Conservation (phyloP, 2,888 invertebrate genomes). For the Perizoma flavofasciatum region DNA sequence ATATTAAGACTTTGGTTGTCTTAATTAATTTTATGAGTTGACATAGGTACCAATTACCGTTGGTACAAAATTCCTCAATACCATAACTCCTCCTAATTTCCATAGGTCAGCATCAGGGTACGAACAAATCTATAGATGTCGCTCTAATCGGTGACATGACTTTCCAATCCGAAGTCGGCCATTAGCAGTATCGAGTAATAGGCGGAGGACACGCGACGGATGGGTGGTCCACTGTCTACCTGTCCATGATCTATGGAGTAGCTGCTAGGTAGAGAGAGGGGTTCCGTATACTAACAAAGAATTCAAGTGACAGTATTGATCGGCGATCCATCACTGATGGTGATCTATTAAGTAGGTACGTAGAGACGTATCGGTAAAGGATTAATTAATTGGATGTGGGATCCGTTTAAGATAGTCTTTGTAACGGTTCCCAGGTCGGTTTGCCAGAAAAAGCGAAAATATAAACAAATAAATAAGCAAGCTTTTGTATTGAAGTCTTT, state of each 20-base stretch:
- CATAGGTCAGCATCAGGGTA: slow-evolving; percentile 2
- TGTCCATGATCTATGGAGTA: background rate
- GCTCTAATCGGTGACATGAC: slow-evolving; percentile 19
- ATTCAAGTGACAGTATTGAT: too few species aligned
- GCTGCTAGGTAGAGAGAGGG: background rate
- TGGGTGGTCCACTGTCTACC: slow-evolving; percentile 32
- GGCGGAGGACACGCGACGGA: slow-evolving; percentile 32
- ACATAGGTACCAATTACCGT: background rate
- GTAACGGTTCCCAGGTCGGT: too few species aligned
- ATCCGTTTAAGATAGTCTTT: too few species aligned
- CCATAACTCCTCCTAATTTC: slow-evolving; percentile 22
- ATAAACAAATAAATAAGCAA: too few species aligned
- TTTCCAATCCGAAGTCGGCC: slow-evolving; percentile 23
- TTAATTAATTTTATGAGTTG: slow-evolving; percentile 3
- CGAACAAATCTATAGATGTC: slow-evolving; percentile 21
- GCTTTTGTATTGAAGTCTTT: too few species aligned
- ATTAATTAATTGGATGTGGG: too few species aligned
- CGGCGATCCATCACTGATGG: too few species aligned
- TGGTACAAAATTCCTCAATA: slow-evolving; percentile 4
- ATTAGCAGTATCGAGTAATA: slow-evolving; percentile 26
- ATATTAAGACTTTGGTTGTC: background rate
- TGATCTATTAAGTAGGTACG: too few species aligned
- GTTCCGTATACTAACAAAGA: slow-evolving; percentile 12
- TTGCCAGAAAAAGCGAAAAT: too few species aligned
- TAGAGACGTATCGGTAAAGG: too few species aligned